Evolutionary conservation across 2,888 invertebrate species (phyloP), one percentile per base, ranked within the genome.

Genomic region (Alloplasta piceator): DNA sequence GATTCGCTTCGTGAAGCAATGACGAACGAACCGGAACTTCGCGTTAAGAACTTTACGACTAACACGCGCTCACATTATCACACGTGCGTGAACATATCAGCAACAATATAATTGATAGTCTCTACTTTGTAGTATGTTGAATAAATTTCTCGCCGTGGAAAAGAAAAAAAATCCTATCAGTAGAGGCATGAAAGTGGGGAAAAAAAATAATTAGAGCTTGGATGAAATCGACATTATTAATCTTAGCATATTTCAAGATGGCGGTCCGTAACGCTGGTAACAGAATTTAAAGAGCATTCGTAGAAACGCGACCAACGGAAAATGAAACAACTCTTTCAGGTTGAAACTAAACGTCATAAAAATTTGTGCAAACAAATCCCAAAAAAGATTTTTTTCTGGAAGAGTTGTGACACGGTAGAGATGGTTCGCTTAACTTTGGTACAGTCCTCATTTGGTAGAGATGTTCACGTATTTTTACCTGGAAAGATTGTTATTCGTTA

Each of bases 11-110:
- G 70, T 16, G 41, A 56, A 52, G 60, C 76, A 63, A 46, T 14
- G 61, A 48, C 55, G 38, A 38, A 48, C 63, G 63, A 76, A 39
- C 70, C 76, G 76, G 76, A 76, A 76, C 63, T 76, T 70, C 46
- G 39, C 55, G 14, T 38, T 4, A 10, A n/a, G 10, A 58, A 12
- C 6, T 58, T 58, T n/a, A 12, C 38, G 38, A 58, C 16, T 52
- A 16, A 7, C n/a, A 52, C 52, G 12, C 12, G 7, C 7, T 14
- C 14, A 16, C 26, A 48, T 10, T 7, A 48, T 48, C 0, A 6
- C 26, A 26, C 68, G 36, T 50, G 10, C 39, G 60, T 12, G 14
- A 1, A 46, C 1, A 5, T 10, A 38, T 16, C 6, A 16, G 5
- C 16, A 5, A 55, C 41, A 12, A 41, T 9, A 41, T 39, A 36